Base-by-base conservation (phyloP, 2,888 invertebrate species). In the Mechanitis mazaeus region DNA sequence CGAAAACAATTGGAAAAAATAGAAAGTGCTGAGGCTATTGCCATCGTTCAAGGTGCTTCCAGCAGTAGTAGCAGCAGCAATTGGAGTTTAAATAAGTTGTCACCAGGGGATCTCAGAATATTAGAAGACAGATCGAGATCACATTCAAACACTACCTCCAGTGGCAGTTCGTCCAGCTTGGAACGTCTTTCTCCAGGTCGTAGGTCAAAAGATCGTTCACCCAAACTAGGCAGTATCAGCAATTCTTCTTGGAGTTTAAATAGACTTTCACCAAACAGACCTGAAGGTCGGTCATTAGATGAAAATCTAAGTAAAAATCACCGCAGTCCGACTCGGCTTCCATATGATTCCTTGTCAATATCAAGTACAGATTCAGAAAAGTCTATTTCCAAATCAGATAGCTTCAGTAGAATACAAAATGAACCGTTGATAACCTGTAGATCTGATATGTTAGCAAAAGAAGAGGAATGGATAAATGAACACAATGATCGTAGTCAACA, bases 401-500 rank as follows among this genome's bases (percentile, higher is more conserved):
- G 91, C 71, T 90, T 89, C 63, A 90, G 90, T 60, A 78, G 90
- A 61, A 86, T 90, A 73, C 87, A 87, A 68, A 91, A 91, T 65
- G 91, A 91, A 70, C 90, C 88, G 12, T 73, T 91, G n/a, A 80
- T 91, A 1, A 91, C 90, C 0, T 91, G 90, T 68, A 91, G 90
- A 71, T 91, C 89, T 11, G 91, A 91, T 64, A 90, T 91, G 80
- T 62, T 90, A 53, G 75, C 80, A 35, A 89, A 87, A 68, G 87
- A 89, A 70, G 90, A 91, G 57, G 90, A 87, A 46, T 94, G 94
- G 93, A 72, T 80, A 1, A 91, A 91, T 59, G 92, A 93, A 70
- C 83, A 81, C 63, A 75, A 75, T 67, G 93, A 94, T 67, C 93
- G 93, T 68, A 91, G 92, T 66, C 93, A 93, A 72, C 94, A 95